These are phyloP conservation scores for Phalacrocorax brasilianus DNA, from an alignment of 2,113 vertebrate species.

Conservation along the genomic window DNA sequence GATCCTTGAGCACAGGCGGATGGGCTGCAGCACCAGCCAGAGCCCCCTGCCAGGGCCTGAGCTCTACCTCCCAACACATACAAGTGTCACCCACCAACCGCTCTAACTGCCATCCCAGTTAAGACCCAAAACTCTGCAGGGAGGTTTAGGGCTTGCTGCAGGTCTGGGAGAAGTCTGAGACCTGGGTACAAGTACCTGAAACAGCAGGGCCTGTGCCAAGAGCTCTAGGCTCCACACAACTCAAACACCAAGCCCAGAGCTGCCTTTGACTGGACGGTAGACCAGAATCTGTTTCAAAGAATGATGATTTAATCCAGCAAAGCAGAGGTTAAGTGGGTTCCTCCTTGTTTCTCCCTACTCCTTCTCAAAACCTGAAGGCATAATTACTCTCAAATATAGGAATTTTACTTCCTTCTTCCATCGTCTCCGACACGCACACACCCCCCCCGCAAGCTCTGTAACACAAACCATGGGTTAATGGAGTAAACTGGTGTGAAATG, in stretches of 20 bases:
- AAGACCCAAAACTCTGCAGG: background rate
- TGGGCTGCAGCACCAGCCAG: rapidly evolving
- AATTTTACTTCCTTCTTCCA: background rate
- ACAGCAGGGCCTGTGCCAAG: background rate
- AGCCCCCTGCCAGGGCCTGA: background rate
- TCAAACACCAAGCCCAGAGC: background rate
- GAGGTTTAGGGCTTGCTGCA: background rate
- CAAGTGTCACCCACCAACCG: background rate
- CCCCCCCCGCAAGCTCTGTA: background rate
- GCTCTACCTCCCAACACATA: background rate
- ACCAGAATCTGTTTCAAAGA: background rate
- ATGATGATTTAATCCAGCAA: background rate
- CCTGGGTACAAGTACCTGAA: background rate
- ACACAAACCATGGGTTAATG: background rate
- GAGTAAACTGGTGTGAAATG: background rate
- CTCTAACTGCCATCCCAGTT: background rate
- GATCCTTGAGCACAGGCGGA: background rate
- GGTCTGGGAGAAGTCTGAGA: rapidly evolving
- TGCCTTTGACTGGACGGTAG: background rate
- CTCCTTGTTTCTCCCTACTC: background rate
- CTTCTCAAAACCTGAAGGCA: background rate
- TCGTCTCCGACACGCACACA: background rate
- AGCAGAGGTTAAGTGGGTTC: background rate
- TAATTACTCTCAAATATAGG: background rate
- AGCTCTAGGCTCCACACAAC: background rate